A percentile compares a stretch with the other conserved stretches of the same genome.
phyloP scores from a whole-genome alignment of 2,888 invertebrate genomes.

The Schrankia costaestrigalis region DNA sequence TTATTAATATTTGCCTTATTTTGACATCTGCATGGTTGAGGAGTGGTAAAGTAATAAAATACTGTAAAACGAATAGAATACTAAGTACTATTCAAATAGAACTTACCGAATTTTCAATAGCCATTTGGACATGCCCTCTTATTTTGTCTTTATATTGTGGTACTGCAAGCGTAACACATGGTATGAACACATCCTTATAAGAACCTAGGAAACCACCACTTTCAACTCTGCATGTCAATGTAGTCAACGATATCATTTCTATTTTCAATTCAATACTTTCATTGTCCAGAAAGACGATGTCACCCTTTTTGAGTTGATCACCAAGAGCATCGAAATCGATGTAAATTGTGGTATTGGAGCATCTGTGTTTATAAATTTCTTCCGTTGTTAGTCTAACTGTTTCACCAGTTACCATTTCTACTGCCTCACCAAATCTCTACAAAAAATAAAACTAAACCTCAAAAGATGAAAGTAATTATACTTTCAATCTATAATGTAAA shows the following conservation, averaged over 20 bases:
- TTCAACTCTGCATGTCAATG: constrained; percentile 65
- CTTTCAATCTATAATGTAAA: no score
- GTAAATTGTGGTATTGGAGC: constrained; percentile 77
- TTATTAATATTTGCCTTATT: no score
- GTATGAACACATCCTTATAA: constrained; percentile 65
- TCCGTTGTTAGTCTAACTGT: constrained; percentile 76
- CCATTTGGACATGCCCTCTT: constrained; percentile 55
- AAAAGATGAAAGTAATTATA: no score
- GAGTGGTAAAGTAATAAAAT: no score
- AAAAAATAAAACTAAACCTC: no score
- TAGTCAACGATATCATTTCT: constrained; percentile 65
- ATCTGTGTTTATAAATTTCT: constrained; percentile 77
- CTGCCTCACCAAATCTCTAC: constrained; percentile 55
- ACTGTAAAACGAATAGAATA: no score
- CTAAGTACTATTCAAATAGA: no score
- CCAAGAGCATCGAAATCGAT: constrained; percentile 77
- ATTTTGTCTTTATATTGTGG: constrained; percentile 62
- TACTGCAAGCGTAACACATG: constrained; percentile 60
- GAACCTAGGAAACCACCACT: constrained; percentile 65
- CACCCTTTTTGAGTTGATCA: constrained; percentile 72
- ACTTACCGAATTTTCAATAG: constrained; percentile 56
- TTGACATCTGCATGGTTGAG: no score
- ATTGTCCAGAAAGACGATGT: constrained; percentile 79
- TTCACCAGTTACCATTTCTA: constrained; percentile 66
- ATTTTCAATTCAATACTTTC: constrained; percentile 89